Conservation (phyloP, 2,888 invertebrate genomes). For the Drosophila siamana region DNA sequence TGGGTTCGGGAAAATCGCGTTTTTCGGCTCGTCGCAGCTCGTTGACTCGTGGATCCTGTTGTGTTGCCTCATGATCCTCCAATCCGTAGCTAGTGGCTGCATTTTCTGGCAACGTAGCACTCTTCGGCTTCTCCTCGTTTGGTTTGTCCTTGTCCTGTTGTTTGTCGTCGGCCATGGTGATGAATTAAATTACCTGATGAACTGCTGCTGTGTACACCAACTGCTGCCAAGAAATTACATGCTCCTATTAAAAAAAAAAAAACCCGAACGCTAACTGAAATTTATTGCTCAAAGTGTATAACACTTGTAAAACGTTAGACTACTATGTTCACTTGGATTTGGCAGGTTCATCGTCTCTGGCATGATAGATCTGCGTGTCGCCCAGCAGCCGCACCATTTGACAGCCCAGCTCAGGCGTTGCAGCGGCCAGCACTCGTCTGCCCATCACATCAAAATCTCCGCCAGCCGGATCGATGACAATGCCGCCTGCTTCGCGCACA, state of each 20-base stretch:
- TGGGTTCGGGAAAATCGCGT: background rate
- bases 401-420: constrained; percentile 89
- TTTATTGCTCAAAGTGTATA: constrained; percentile 2
- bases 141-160: background rate
- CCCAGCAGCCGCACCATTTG: constrained; percentile 86
- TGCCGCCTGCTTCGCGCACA: constrained; percentile 96
- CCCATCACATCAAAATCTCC: constrained; percentile 91
- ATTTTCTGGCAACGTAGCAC: constrained; percentile 11
- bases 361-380: constrained; percentile 99
- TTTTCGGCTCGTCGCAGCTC: background rate
- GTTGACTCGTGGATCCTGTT: constrained; percentile 35
- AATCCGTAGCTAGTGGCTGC: constrained; percentile 49
- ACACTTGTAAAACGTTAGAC: constrained; percentile 24
- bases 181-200: background rate
- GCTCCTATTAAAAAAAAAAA: background rate
- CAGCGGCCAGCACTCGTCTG: constrained; percentile 91
- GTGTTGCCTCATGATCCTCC: constrained; percentile 46
- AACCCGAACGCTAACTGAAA: constrained; percentile 2
- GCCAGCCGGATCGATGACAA: constrained; percentile 93
- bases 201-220: constrained; percentile 7
- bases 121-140: background rate
- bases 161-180: constrained; percentile 26
- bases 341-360: constrained; percentile 91
- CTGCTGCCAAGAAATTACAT: constrained; percentile 47
- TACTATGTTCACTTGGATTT: background rate